These are phyloP conservation scores for Stomatorhinus walkeri DNA, from an alignment of 2,797 vertebrate species.

Conservation along the genomic window DNA sequence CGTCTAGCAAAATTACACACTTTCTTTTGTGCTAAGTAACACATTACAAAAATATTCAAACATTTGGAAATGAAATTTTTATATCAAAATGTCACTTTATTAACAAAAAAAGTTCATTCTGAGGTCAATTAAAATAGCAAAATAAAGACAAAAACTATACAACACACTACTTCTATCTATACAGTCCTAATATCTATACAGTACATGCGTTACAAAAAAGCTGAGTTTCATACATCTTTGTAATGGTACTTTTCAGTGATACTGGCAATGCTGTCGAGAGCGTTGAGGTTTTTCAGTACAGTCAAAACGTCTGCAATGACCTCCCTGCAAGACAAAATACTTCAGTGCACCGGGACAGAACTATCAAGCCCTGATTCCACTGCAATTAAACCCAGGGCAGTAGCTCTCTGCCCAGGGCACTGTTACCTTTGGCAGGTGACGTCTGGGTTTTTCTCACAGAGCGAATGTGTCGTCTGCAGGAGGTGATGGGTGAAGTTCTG, in stretches of 20 bases:
- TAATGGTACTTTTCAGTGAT: constrained; percentile 67
- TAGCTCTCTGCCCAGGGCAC: background rate
- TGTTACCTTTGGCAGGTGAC: constrained; percentile 46
- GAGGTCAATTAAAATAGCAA: background rate
- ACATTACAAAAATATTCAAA: background rate
- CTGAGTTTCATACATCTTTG: constrained; percentile 58
- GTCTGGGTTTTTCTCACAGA: constrained; percentile 56
- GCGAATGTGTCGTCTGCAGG: constrained; percentile 53
- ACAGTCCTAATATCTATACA: background rate
- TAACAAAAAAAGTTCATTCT: background rate
- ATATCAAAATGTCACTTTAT: background rate
- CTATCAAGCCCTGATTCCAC: background rate
- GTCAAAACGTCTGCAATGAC: constrained; percentile 63
- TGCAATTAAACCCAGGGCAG: background rate
- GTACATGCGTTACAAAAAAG: background rate
- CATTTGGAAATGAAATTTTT: background rate
- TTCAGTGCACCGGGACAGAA: background rate
- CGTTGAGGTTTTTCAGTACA: constrained; percentile 69
- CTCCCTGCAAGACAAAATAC: constrained; percentile 38
- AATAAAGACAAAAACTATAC: background rate
- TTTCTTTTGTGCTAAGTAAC: background rate
- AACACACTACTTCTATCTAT: background rate
- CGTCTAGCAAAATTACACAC: background rate
- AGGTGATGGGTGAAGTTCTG: constrained; percentile 73
- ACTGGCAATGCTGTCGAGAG: constrained; percentile 59